Evolutionary conservation across 2,113 vertebrate genomes (phyloP).

Genomic region (Sterrhoptilus dennistouni): DNA sequence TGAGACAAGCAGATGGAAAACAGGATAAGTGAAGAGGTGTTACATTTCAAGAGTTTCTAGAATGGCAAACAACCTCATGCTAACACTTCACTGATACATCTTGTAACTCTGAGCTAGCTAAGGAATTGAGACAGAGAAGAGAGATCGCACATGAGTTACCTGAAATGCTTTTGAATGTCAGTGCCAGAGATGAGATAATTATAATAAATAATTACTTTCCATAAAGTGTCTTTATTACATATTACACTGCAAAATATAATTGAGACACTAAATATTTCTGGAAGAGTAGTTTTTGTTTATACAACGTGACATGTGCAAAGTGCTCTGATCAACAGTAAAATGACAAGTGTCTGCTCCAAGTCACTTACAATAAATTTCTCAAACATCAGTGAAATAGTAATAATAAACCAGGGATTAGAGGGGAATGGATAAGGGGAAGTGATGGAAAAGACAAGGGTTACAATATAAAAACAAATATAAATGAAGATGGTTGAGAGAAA

Average conservation of each 20-base stretch:
- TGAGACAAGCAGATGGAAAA: background rate
- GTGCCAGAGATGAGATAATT: background rate
- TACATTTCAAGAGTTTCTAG: background rate
- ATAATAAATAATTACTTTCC: slow-evolving; percentile 16
- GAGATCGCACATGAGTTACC: background rate
- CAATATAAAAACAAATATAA: background rate
- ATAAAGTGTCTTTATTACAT: background rate
- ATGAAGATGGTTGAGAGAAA: background rate
- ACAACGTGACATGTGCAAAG: background rate
- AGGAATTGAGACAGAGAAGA: background rate
- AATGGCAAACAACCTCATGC: background rate
- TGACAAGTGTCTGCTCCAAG: slow-evolving; percentile 8
- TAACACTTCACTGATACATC: background rate
- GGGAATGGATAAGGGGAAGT: background rate
- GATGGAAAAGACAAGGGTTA: background rate
- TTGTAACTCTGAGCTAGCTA: background rate
- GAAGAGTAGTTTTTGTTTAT: slow-evolving; percentile 19
- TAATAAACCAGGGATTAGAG: background rate
- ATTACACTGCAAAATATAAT: background rate
- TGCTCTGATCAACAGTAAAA: slow-evolving; percentile 2
- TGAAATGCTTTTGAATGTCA: background rate
- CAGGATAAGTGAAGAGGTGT: background rate
- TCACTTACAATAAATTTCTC: background rate
- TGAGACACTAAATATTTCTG: slow-evolving; percentile 11
- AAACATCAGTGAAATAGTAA: background rate